Conservation (phyloP, 2,888 invertebrate genomes). For the Frankliniella intonsa region DNA sequence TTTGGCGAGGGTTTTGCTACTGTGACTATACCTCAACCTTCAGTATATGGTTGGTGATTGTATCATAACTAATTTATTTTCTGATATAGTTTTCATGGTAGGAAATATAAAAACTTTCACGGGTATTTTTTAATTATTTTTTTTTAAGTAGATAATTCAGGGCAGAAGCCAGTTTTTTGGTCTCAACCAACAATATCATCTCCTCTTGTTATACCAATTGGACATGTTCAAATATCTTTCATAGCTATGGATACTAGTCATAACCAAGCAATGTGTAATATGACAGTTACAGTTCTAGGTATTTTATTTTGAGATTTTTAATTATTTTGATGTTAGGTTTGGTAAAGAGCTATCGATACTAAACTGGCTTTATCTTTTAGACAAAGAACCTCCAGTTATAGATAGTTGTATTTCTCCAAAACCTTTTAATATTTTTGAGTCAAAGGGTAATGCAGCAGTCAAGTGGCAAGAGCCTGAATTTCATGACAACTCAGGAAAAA, state of each 20-base stretch:
- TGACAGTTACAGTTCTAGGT: constrained; percentile 55
- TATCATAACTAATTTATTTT: neutral
- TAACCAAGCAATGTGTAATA: constrained; percentile 58
- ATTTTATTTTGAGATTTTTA: constrained; percentile 29
- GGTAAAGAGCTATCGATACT: neutral
- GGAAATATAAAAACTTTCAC: neutral
- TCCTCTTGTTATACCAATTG: constrained; percentile 55
- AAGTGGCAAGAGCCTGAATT: constrained; percentile 57
- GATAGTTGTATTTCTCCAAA: constrained; percentile 59
- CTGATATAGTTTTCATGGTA: neutral
- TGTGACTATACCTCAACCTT: neutral
- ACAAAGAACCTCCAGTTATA: constrained; percentile 54
- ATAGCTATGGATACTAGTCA: constrained; percentile 57
- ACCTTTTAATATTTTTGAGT: constrained; percentile 43
- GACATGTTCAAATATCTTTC: constrained; percentile 56
- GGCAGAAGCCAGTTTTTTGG: constrained; percentile 52
- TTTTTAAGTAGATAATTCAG: constrained; percentile 54
- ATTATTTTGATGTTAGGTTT: neutral
- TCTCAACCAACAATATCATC: constrained; percentile 55
- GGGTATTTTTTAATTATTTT: neutral
- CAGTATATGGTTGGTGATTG: neutral
- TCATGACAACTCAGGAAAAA: constrained; percentile 54
- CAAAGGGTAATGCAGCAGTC: constrained; percentile 46
- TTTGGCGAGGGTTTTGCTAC: constrained; percentile 51
- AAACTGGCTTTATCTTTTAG: constrained; percentile 42